phyloP scores from a whole-genome alignment of 2,888 invertebrate genomes.

The Mythimna pallens region DNA sequence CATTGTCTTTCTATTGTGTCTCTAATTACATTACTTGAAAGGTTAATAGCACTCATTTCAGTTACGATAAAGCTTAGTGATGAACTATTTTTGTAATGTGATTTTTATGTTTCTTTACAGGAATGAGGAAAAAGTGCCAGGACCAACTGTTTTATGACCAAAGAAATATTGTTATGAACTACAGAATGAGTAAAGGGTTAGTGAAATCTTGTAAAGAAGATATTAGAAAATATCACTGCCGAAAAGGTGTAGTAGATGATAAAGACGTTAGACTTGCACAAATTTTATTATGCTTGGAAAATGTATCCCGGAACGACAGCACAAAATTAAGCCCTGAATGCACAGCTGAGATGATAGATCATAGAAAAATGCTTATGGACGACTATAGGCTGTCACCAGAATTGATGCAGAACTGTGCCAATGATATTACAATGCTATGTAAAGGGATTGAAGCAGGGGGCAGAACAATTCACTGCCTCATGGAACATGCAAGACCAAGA shows the following conservation, averaged over 20 bases:
- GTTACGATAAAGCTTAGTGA: slow-evolving; percentile 1
- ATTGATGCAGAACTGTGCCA: slow-evolving; percentile 96
- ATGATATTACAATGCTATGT: slow-evolving; percentile 95
- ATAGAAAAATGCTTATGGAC: slow-evolving; percentile 97
- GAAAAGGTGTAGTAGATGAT: slow-evolving; percentile 95
- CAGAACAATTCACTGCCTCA: slow-evolving; percentile 98
- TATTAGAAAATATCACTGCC: slow-evolving; percentile 96
- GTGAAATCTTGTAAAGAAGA: slow-evolving; percentile 97
- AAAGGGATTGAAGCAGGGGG: slow-evolving; percentile 94
- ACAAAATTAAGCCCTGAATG: slow-evolving; percentile 95
- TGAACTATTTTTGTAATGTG: not conserved
- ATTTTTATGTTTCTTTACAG: slow-evolving; percentile 69
- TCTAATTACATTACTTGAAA: no score
- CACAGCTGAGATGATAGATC: slow-evolving; percentile 96
- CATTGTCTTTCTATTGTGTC: no score
- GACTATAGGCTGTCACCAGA: slow-evolving; percentile 98
- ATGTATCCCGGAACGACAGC: slow-evolving; percentile 93
- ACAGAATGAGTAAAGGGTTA: slow-evolving; percentile 96
- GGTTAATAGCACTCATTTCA: slow-evolving; percentile 4
- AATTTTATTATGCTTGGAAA: slow-evolving; percentile 98
- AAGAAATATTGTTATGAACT: slow-evolving; percentile 97
- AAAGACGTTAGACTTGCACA: slow-evolving; percentile 96
- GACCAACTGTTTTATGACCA: slow-evolving; percentile 96
- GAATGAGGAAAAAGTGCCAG: slow-evolving; percentile 93
- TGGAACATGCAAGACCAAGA: slow-evolving; percentile 95